Conservation (phyloP, 2,113 vertebrate species). For the Ptilorrhoa leucosticta region DNA sequence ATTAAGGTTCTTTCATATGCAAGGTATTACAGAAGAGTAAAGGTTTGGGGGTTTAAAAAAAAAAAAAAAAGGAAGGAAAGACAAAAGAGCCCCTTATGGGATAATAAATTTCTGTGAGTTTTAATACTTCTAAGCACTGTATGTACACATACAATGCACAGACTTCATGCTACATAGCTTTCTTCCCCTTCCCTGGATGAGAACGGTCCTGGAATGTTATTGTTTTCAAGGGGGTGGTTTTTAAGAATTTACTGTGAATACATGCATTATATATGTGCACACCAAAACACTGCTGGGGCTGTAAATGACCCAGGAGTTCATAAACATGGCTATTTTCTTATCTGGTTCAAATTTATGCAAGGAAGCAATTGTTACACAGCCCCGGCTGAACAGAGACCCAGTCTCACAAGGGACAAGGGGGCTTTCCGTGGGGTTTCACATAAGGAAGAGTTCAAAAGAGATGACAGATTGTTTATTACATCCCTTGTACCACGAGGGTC, state of each 20-base stretch:
- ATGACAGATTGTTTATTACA: neutral
- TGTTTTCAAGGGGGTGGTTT: neutral
- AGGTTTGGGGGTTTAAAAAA: neutral
- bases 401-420: neutral
- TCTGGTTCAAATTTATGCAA: constrained; percentile 4
- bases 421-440: neutral
- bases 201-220: constrained; percentile 27
- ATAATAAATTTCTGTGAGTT: neutral
- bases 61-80: neutral
- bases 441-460: neutral
- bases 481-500: neutral
- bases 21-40: neutral
- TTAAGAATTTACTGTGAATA: constrained; percentile 36
- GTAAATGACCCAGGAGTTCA: constrained; percentile 21
- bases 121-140: neutral
- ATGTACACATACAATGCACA: neutral
- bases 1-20: neutral
- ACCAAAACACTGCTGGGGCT: neutral
- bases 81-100: neutral
- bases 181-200: neutral
- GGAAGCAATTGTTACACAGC: neutral
- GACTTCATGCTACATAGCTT: neutral
- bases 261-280: neutral
- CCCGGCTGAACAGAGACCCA: neutral
- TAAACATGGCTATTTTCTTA: constrained; percentile 15